Evolutionary conservation across 2,888 invertebrate species (phyloP).

Genomic region (Agrotis ipsilon): DNA sequence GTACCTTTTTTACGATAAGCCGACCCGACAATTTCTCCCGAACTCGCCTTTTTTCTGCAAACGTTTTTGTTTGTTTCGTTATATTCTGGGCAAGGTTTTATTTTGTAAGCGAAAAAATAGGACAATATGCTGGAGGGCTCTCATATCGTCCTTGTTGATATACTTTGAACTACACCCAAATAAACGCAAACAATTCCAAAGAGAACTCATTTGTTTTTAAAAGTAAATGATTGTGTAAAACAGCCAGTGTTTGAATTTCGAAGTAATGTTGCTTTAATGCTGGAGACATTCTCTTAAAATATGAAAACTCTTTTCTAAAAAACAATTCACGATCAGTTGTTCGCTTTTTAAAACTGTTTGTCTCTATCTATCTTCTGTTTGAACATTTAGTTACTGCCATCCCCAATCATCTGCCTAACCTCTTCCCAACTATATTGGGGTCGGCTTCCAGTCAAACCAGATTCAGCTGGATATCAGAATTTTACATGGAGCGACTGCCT

Average conservation of each 20-base stretch:
- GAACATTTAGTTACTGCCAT: no score
- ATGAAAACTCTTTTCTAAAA: neutral
- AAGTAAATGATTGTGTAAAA: neutral
- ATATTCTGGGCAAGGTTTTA: conserved; percentile 22
- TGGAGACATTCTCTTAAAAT: no score
- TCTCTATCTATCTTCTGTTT: no score
- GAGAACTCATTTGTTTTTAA: conserved; percentile 11
- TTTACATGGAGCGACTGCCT: no score
- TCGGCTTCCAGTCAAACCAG: no score
- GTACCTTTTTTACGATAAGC: conserved; percentile 47
- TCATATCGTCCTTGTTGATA: conserved; percentile 1
- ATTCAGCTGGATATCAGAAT: no score
- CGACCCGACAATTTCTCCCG: conserved; percentile 32
- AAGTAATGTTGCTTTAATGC: neutral
- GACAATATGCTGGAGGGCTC: conserved; percentile 12
- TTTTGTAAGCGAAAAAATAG: conserved; percentile 30
- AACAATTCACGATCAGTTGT: no score
- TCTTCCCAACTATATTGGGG: no score
- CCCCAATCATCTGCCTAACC: no score
- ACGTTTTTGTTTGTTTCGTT: conserved; percentile 47
- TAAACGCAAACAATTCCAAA: neutral
- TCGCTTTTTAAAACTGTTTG: neutral
- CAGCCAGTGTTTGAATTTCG: neutral
- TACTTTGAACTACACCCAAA: neutral
- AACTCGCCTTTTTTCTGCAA: conserved; percentile 38